Evolutionary conservation across 2,888 invertebrate genomes (phyloP), one percentile per base, ranked within the genome.

Genomic region (Heliconius cydno): DNA sequence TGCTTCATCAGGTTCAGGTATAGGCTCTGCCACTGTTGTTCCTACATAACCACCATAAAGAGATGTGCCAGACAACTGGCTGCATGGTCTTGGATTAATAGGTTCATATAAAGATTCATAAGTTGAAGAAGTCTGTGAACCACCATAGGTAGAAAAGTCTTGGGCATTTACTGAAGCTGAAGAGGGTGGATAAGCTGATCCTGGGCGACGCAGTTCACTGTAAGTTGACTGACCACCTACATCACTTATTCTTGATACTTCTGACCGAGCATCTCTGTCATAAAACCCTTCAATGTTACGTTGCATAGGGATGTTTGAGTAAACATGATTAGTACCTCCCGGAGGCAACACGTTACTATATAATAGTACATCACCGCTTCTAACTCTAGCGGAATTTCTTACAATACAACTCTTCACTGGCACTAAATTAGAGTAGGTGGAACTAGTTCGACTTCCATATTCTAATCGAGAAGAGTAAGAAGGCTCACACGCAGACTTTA

Each of bases 11-110:
- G 96, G 96, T 82, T 97, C 96, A 70, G 97, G 97, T 95, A 98
- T 97, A 10, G 98, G 98, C 90, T 98, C 97, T 25, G 97, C 72
- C 2, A 75, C 97, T 86, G 98, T 98, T 1, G 98, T 97, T 3
- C 94, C 96, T 0, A 95, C 95, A 87, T 96, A 96, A 1, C 96
- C 96, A 38, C 96, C 95, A 85, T 96, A 96, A 52, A 96, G 85
- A 0, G 96, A 96, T 60, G 96, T 95, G 0, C 96, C 95, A 4
- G 96, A 96, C 87, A 96, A 89, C 83, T 96, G 96, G 86, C 96
- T 96, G 77, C 96, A 95, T 0, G 96, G 96, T 76, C 96, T 89
- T 1, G 96, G 96, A 85, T 96, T 96, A 72, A 96, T 96, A 0
- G 96, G 96, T 84, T 96, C 96, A 89, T 96, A 96, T 66, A 96